Evolutionary conservation across 2,888 invertebrate genomes (phyloP), one percentile per base, ranked within the genome.

Genomic region (Nemoura dubitans): DNA sequence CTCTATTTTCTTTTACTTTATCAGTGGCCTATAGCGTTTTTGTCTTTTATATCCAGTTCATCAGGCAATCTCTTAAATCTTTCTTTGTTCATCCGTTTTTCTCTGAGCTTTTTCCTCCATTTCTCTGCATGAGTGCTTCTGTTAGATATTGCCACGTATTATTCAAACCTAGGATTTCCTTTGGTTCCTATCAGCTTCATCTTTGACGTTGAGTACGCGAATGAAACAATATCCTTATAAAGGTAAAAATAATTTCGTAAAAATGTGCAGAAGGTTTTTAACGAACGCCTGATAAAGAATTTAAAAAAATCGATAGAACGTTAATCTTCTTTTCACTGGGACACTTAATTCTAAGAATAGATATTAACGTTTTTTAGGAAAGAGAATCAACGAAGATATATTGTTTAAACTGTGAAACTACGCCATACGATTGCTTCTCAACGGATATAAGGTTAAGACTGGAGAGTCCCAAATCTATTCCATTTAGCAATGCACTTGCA

Each of bases 51-150:
- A 59, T 59, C 59, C 59, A 59, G 59, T 59, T 59, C 59, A 59
- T 59, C 59, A 59, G 59, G 59, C 59, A 59, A 59, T 59, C 59
- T 59, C 59, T 59, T 59, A 59, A 59, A 59, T 59, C 59, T 59
- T 59, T 59, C 59, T 59, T 59, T 59, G 59, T 59, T 59, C 59
- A 59, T 59, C 59, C 59, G 59, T 59, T 59, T 59, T 59, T 59
- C 59, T 59, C 59, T 59, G 14, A 59, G 59, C 59, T 59, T 59
- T 59, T 59, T 59, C 59, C 59, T 59, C 59, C 59, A 59, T 7
- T 59, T 59, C 59, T 59, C 59, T 59, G 59, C 59, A 59, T 59
- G 59, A 59, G 59, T 21, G 59, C 59, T 10, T 59, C 14, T 59
- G 59, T 59, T 59, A 59, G 59, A 59, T 59, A 59, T 59, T 59